These are phyloP conservation scores for Porites rus DNA, from an alignment of 92 coral and sea anemone genomes.

Conservation along the genomic window DNA sequence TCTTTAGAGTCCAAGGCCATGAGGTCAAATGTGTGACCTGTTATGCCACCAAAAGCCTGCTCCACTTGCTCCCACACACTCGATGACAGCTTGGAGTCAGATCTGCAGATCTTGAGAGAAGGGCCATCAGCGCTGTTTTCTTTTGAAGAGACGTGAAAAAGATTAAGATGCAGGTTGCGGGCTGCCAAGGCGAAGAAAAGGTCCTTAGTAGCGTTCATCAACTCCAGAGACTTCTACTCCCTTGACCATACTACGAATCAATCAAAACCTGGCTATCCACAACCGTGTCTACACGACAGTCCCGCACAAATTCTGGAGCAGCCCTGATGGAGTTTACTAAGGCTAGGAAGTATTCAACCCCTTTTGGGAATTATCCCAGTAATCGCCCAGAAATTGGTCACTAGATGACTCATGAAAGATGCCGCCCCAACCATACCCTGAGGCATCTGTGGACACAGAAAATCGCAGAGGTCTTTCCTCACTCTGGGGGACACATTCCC, in stretches of 20 bases:
- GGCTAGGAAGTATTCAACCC: constrained; percentile 26
- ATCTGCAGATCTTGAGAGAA: constrained; percentile 3
- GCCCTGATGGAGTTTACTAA: constrained; percentile 7
- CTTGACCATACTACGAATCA: constrained; percentile 17
- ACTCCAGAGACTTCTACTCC: not conserved
- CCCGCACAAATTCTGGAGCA: constrained; percentile 6
- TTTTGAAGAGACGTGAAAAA: constrained; percentile 8
- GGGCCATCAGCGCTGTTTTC: constrained; percentile 37
- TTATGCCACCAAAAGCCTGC: constrained; percentile 30
- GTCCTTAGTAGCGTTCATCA: constrained; percentile 26
- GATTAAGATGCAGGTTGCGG: constrained; percentile 10
- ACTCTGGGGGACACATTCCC: too few species aligned
- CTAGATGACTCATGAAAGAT: not conserved
- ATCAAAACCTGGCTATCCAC: constrained; percentile 36
- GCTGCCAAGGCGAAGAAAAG: not conserved
- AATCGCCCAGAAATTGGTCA: constrained; percentile 26
- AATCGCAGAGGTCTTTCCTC: too few species aligned
- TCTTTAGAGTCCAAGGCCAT: constrained; percentile 8
- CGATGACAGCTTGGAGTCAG: constrained; percentile 31
- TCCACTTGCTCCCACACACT: constrained; percentile 17
- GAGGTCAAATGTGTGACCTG: constrained; percentile 47
- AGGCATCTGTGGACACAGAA: constrained; percentile 3
- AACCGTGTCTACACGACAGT: constrained; percentile 18
- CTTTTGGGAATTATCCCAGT: constrained; percentile 26
- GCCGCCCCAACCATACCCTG: constrained; percentile 6